These are phyloP conservation scores for Odocoileus virginianus DNA, from an alignment of 2,113 vertebrate genomes.

Conservation along the genomic window DNA sequence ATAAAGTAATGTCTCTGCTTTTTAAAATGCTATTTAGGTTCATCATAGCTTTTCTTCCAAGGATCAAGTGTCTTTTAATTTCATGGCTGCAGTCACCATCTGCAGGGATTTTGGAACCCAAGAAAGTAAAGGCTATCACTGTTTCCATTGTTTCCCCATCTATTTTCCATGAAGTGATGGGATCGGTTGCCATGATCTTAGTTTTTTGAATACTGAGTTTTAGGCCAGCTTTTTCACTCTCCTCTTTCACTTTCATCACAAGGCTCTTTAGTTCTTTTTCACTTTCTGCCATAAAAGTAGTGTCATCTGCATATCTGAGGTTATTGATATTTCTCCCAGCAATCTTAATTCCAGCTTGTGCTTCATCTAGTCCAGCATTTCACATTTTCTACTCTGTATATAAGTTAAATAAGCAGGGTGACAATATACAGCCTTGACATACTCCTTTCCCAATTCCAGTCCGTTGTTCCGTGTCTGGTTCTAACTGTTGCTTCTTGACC, in stretches of 20 bases:
- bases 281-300: neutral
- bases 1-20: neutral
- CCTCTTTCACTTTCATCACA: neutral
- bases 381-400: neutral
- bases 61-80: neutral
- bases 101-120: neutral
- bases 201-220: neutral
- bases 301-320: neutral
- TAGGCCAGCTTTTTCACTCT: neutral
- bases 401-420: neutral
- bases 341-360: neutral
- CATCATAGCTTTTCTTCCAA: neutral
- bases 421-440: neutral
- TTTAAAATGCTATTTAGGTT: neutral
- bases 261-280: neutral
- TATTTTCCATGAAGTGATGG: neutral
- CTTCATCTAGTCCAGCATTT: neutral
- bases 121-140: neutral
- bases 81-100: neutral
- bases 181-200: accelerated
- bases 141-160: neutral
- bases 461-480: neutral
- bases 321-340: neutral
- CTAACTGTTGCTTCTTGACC: neutral
- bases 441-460: neutral